phyloP scores from a whole-genome alignment of 2,113 vertebrate species.

The Tretioscincus oriximinensis region DNA sequence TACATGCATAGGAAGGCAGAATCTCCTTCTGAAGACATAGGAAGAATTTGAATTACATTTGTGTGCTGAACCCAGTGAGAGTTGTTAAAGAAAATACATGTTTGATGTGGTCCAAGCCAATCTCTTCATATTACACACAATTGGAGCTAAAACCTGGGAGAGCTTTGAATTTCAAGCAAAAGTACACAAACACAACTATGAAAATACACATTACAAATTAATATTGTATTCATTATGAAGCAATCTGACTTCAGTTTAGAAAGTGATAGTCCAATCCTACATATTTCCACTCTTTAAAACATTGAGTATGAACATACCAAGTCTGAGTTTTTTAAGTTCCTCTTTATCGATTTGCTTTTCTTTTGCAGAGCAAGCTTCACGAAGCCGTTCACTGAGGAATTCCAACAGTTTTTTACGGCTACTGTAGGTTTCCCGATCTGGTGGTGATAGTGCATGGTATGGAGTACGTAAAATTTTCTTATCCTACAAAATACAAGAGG shows the following conservation, averaged over 20 bases:
- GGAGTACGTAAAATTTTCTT: slow-evolving; percentile 73
- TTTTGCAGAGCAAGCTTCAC: slow-evolving; percentile 31
- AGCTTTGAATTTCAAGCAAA: too few relatives aligned
- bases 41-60: too few relatives aligned
- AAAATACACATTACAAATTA: background rate
- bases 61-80: too few relatives aligned
- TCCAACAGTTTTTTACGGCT: slow-evolving; percentile 69
- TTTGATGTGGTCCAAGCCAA: too few relatives aligned
- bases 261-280: background rate
- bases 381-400: slow-evolving; percentile 71
- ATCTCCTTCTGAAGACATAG: too few relatives aligned
- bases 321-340: slow-evolving; percentile 46
- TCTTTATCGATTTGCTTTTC: slow-evolving; percentile 57
- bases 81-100: too few relatives aligned
- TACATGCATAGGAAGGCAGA: too few relatives aligned
- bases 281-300: background rate
- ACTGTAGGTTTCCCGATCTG: slow-evolving; percentile 69
- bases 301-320: slow-evolving; percentile 30
- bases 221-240: background rate
- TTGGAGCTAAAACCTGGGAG: too few relatives aligned
- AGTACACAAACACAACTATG: too few relatives aligned
- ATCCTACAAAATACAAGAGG: slow-evolving; percentile 66
- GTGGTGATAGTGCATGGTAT: slow-evolving; percentile 68
- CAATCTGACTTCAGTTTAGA: background rate
- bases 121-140: too few relatives aligned